Conservation (phyloP, 2,888 invertebrate genomes). For the Azorinus chamasolen region DNA sequence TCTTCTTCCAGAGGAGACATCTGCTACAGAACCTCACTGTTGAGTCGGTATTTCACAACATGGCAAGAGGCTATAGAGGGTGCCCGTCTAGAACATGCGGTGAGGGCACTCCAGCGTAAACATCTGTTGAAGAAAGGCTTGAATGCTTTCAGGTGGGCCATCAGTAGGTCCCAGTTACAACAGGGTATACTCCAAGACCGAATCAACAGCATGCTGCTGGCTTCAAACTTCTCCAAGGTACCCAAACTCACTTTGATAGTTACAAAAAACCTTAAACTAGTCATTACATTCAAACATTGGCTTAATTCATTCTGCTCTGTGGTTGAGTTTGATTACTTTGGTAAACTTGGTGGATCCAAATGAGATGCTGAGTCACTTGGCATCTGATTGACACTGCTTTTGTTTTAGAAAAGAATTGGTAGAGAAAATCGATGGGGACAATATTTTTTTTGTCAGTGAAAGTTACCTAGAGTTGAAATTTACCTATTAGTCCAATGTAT, state of each 20-base stretch:
- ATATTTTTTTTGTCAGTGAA: too few relatives aligned
- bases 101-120: conserved; percentile 62
- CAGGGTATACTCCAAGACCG: conserved; percentile 72
- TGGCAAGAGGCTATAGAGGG: conserved; percentile 67
- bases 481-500: too few relatives aligned
- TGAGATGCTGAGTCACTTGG: too few relatives aligned
- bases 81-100: conserved; percentile 55
- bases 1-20: conserved; percentile 66
- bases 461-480: too few relatives aligned
- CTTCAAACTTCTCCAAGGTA: conserved; percentile 72
- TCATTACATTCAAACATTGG: too few relatives aligned
- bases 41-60: conserved; percentile 56
- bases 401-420: too few relatives aligned
- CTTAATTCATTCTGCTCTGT: too few relatives aligned
- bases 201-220: conserved; percentile 61
- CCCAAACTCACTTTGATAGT: not conserved
- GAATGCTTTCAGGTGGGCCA: conserved; percentile 79
- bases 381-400: too few relatives aligned
- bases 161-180: conserved; percentile 73
- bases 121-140: conserved; percentile 77
- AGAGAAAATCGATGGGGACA: too few relatives aligned
- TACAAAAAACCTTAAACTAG: too few relatives aligned
- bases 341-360: too few relatives aligned
- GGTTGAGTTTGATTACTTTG: too few relatives aligned
- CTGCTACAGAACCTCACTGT: conserved; percentile 61